Percentiles rank a stretch among this genome's conserved stretches.
These are phyloP conservation scores for Chesias legatella DNA, from an alignment of 2,888 invertebrate genomes.

Conservation along the genomic window DNA sequence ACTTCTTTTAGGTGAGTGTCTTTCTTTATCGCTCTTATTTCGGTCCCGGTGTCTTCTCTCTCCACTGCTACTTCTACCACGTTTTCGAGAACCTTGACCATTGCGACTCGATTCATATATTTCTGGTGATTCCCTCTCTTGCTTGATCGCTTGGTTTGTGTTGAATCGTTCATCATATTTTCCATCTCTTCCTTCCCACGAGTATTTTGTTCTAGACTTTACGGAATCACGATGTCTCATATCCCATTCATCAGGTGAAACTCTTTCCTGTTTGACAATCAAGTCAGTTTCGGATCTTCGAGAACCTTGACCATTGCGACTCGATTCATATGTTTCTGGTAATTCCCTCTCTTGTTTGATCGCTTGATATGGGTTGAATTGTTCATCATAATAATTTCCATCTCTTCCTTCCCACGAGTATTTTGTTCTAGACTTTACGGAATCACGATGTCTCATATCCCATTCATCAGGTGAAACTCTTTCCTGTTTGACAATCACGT, in stretches of 20 bases:
- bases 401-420: too few relatives aligned
- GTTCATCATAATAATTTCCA: too few relatives aligned
- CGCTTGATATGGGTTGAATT: not conserved
- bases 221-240: too few relatives aligned
- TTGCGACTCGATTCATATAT: not conserved
- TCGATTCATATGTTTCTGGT: not conserved
- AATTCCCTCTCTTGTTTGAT: slow-evolving; percentile 9
- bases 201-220: too few relatives aligned
- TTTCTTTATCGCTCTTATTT: not conserved
- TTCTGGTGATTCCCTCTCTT: slow-evolving; percentile 3
- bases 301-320: not conserved
- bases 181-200: too few relatives aligned
- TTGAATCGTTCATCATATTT: too few relatives aligned
- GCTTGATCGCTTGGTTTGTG: slow-evolving; percentile 1
- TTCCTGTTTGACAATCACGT: slow-evolving; percentile 7
- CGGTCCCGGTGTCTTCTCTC: not conserved
- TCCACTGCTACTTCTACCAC: not conserved
- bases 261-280: not conserved
- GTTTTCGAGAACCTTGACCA: not conserved
- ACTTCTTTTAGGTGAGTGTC: not conserved
- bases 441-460: not conserved
- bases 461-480: not conserved
- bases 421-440: too few relatives aligned
- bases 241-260: not conserved
- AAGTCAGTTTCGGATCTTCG: not conserved